Evolutionary conservation across 2,888 invertebrate species (phyloP), one percentile per base, ranked within the genome.

Genomic region (Asteroscopus sphinx): DNA sequence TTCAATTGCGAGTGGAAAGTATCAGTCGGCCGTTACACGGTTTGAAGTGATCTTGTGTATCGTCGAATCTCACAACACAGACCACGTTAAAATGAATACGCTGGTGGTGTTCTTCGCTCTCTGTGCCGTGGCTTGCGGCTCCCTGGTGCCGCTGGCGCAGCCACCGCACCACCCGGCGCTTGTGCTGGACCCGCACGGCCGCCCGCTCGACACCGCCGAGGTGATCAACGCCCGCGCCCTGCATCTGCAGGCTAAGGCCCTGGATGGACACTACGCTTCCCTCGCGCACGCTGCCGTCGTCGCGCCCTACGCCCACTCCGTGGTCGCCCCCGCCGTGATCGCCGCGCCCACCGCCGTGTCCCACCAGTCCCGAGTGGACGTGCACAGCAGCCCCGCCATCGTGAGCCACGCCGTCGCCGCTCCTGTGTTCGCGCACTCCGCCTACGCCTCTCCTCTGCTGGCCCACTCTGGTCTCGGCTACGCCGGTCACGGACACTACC

Each of bases 81-180:
- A 83, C 82, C 82, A 85, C 82, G 82, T 82, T 75, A 73, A 77
- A 79, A 87, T 83, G 85, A 88, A 86, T 79, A 68, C 93, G 93
- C 84, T 95, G 95, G 95, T 95, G 95, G 95, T 95, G 91, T 95
- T 96, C 86, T 95, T 95, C 88, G 95, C 95, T 90, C 88, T 96
- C 68, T 88, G 94, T 82, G 94, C 95, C 68, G 90, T 95, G 81
- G 95, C 94, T 62, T 94, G 93, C 81, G 96, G 95, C 78, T 94
- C 94, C 48, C 80, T 88, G 85, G 87, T 91, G 80, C 90, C 86
- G 61, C 77, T 85, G 82, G 94, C 93, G 76, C 93, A 94, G 82
- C 92, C 91, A 16, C 81, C 89, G 60, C 88, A 93, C 80, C 86
- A 88, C 68, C 85, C 94, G 32, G 94, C 94, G 39, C 56, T 92